These are phyloP conservation scores for Plectropomus leopardus DNA, from an alignment of 2,113 vertebrate species.

Conservation along the genomic window DNA sequence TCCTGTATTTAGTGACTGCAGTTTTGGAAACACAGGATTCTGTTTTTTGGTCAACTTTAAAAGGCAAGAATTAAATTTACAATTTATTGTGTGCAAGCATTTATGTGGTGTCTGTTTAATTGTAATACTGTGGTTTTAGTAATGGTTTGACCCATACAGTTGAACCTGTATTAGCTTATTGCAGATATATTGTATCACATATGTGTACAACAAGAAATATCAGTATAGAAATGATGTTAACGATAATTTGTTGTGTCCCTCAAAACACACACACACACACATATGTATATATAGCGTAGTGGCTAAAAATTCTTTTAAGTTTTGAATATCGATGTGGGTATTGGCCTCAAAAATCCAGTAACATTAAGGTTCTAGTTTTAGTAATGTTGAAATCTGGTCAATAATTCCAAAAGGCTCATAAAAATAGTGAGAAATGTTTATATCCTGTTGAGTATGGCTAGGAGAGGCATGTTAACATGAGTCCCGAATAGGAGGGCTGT, in stretches of 20 bases:
- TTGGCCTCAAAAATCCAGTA: neutral
- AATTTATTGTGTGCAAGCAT: conserved; percentile 65
- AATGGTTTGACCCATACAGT: neutral
- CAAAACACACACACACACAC: no score
- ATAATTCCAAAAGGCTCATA: neutral
- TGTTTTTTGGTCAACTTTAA: conserved; percentile 76
- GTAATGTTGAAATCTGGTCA: neutral
- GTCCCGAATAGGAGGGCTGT: no score
- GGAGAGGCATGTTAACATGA: no score
- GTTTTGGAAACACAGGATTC: conserved; percentile 77
- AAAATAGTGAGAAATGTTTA: no score
- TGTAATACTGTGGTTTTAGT: neutral
- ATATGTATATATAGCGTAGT: no score
- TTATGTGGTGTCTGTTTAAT: conserved; percentile 35
- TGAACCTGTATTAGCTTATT: neutral
- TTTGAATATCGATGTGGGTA: neutral
- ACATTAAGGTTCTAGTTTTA: neutral
- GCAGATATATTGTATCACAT: neutral
- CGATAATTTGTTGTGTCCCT: no score
- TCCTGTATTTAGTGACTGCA: conserved; percentile 84
- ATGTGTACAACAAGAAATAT: neutral
- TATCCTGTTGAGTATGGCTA: no score
- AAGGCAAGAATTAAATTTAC: conserved; percentile 82
- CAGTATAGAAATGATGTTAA: neutral
- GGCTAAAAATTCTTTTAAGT: neutral